Conservation (phyloP, 1,140 invertebrate genomes). For the Halictus rubicundus region DNA sequence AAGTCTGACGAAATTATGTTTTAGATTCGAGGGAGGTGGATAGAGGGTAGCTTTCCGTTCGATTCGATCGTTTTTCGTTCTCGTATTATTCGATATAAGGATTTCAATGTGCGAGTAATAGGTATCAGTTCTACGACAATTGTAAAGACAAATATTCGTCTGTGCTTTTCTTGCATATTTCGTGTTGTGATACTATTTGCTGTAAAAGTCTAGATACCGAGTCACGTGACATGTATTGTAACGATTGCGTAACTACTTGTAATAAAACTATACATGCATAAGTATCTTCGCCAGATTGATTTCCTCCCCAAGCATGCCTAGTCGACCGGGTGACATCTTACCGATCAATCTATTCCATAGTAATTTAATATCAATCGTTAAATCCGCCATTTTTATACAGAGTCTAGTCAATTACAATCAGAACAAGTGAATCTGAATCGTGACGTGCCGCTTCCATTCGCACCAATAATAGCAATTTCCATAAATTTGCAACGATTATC, state of each 20-base stretch:
- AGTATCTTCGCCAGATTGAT: background rate
- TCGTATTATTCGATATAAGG: slow-evolving; percentile 7
- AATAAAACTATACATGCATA: slow-evolving; percentile 71
- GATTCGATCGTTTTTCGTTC: background rate
- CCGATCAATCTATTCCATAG: no score
- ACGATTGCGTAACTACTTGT: slow-evolving; percentile 71
- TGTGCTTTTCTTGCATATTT: slow-evolving; percentile 73
- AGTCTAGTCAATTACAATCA: no score
- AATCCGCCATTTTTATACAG: no score
- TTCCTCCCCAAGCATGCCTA: background rate
- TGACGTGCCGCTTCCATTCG: no score
- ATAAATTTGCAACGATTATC: background rate
- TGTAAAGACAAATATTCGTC: slow-evolving; percentile 54
- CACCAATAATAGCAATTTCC: no score
- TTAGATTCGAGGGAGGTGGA: background rate
- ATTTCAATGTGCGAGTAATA: slow-evolving; percentile 43
- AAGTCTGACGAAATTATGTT: background rate
- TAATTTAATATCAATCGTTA: no score
- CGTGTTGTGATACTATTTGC: slow-evolving; percentile 76
- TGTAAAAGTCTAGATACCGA: slow-evolving; percentile 71
- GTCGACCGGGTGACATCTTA: no score
- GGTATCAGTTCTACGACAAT: slow-evolving; percentile 33
- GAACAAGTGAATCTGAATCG: no score
- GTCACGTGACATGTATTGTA: slow-evolving; percentile 68
- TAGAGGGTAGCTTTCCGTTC: background rate